A percentile compares a stretch with the other conserved stretches of the same genome.
phyloP scores from a whole-genome alignment of 1,140 invertebrate species.

The Eufriesea mexicana region DNA sequence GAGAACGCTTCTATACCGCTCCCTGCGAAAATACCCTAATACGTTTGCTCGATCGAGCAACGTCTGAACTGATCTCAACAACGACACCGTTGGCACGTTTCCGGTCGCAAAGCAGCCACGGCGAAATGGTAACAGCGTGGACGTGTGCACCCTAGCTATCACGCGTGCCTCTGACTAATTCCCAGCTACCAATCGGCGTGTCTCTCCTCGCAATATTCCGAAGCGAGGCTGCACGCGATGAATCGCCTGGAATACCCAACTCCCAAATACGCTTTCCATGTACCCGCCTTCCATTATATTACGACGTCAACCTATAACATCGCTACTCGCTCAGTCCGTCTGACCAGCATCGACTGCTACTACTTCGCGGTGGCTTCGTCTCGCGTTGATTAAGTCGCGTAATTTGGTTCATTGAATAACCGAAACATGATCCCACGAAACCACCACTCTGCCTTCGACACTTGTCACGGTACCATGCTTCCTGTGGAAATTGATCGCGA shows the following conservation, averaged over 20 bases:
- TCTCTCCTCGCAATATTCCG: background rate
- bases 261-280: conserved; percentile 17
- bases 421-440: background rate
- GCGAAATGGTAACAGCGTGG: background rate
- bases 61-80: conserved; percentile 8
- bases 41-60: background rate
- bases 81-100: conserved; percentile 1
- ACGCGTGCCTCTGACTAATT: conserved; percentile 1
- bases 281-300: background rate
- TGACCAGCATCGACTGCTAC: background rate
- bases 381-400: background rate
- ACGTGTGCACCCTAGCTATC: background rate
- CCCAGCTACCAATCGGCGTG: background rate
- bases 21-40: too few relatives aligned
- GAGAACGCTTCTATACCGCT: too few relatives aligned
- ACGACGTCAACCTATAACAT: background rate
- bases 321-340: background rate
- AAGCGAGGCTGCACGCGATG: background rate
- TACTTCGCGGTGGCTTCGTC: background rate
- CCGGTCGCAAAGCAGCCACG: background rate
- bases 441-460: too few relatives aligned
- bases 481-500: too few relatives aligned
- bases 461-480: too few relatives aligned
- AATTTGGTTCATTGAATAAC: background rate
- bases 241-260: background rate